Base-by-base conservation (phyloP, 2,113 vertebrate genomes). In the Thunnus maccoyii region DNA sequence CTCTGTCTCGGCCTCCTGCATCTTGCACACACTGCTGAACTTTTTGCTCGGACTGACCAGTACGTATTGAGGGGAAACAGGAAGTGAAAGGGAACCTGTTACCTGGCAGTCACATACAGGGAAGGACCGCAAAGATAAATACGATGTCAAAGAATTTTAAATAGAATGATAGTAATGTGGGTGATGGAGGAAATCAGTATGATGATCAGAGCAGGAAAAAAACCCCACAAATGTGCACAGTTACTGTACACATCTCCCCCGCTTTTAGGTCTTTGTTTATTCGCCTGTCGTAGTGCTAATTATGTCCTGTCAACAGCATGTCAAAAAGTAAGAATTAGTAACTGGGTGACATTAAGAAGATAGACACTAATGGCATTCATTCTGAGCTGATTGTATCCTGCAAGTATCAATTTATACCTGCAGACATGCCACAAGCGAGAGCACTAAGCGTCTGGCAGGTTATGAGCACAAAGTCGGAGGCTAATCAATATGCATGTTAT, bases 241-340 rank as follows among this genome's bases (percentile, higher is more conserved):
- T 48, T 14, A 13, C 62, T 25, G 8, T 54, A 30, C 50, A 22
- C n/a, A n/a, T 47, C 27, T 63, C 51, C 16, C 22, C 3, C 22
- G 50, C 74, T 62, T 71, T 69, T 83, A 64, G 56, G 6, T 67
- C 48, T 74, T 62, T 62, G 48, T 80, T 87, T 87, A 65, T 83
- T 79, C 55, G 13, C 70, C 62, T 72, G 69, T 72, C 50, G 16
- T 67, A 5, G 55, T 20, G 22, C 77, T 89, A 85, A 90, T 88
- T 86, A 86, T 57, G 61, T 58, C 85, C 76, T 66, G 82, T 78
- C 75, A 79, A 46, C 58, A 32, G 50, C 44, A 30, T 81, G 68
- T 88, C 79, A 82, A 51, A 83, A 86, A 79, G 62, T 12, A 65
- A 70, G 52, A 82, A 76, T 77, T 80, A 63, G 27, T 32, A 70